Evolutionary conservation across 2,113 vertebrate genomes (phyloP).

Genomic region (Sardina pilchardus): DNA sequence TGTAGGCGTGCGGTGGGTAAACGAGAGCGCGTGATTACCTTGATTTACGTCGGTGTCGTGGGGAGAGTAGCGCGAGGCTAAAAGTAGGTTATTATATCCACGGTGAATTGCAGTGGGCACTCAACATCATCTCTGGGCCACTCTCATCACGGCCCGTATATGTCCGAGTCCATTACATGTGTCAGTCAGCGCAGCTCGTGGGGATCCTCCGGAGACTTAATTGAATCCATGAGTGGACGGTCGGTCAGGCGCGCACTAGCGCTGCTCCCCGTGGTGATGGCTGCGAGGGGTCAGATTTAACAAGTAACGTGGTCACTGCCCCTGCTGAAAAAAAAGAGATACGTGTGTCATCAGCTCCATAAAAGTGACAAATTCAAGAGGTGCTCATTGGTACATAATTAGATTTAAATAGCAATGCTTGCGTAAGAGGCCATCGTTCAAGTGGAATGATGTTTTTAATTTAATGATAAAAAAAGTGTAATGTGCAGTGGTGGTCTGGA

Average conservation of each 20-base stretch:
- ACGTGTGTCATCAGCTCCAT: slow-evolving; percentile 25
- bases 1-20: not conserved
- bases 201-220: slow-evolving; percentile 34
- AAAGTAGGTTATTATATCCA: slow-evolving; percentile 22
- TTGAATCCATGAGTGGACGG: slow-evolving; percentile 38
- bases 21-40: slow-evolving; percentile 49
- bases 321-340: not conserved
- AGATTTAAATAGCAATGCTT: slow-evolving; percentile 36
- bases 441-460: slow-evolving; percentile 37
- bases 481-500: not conserved
- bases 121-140: slow-evolving; percentile 17
- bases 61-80: not conserved
- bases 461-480: slow-evolving; percentile 15
- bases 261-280: not conserved
- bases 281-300: slow-evolving; percentile 42
- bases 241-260: slow-evolving; percentile 22
- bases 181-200: slow-evolving; percentile 37
- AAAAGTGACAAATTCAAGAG: slow-evolving; percentile 35
- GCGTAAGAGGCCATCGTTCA: slow-evolving; percentile 34
- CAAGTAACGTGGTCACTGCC: slow-evolving; percentile 30
- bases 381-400: slow-evolving; percentile 41
- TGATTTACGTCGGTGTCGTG: not conserved
- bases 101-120: slow-evolving; percentile 19
- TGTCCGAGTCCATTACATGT: slow-evolving; percentile 41
- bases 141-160: not conserved